A percentile compares a stretch with the other conserved stretches of the same genome.
These are phyloP conservation scores for Pycnomerus fuliginosus DNA, from an alignment of 2,888 invertebrate genomes.

Conservation along the genomic window DNA sequence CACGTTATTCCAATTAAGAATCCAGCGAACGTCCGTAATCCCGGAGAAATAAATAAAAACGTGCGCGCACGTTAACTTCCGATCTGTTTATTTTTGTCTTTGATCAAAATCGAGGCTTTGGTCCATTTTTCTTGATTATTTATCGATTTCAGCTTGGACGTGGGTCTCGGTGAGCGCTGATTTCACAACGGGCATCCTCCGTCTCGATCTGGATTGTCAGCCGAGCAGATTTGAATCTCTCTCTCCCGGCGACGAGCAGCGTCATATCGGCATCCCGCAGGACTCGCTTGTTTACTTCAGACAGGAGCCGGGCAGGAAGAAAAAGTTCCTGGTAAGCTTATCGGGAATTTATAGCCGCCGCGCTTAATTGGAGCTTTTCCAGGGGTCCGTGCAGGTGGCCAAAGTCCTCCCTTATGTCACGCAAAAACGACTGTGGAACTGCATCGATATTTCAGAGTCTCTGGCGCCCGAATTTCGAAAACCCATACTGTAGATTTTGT, in stretches of 20 bases:
- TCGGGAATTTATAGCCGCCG: neutral
- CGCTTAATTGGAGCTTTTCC: too few relatives aligned
- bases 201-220: slow-evolving; percentile 51
- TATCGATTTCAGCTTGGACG: slow-evolving; percentile 52
- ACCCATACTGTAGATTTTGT: slow-evolving; percentile 38
- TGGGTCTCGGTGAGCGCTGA: slow-evolving; percentile 50
- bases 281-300: slow-evolving; percentile 54
- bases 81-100: too few relatives aligned
- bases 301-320: slow-evolving; percentile 54
- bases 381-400: slow-evolving; percentile 54
- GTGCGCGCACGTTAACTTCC: too few relatives aligned
- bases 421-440: slow-evolving; percentile 48
- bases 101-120: too few relatives aligned
- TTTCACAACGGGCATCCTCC: slow-evolving; percentile 45
- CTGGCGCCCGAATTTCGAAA: slow-evolving; percentile 45
- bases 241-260: slow-evolving; percentile 34
- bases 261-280: slow-evolving; percentile 44
- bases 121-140: too few relatives aligned
- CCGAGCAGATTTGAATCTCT: slow-evolving; percentile 50
- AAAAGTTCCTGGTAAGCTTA: slow-evolving; percentile 51
- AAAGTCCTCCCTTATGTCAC: slow-evolving; percentile 51
- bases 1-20: too few relatives aligned
- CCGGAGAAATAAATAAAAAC: too few relatives aligned
- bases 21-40: too few relatives aligned
- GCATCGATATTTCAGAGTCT: slow-evolving; percentile 47